Conservation (phyloP, 2,113 vertebrate species). For the Psilopsiagon aymara region DNA sequence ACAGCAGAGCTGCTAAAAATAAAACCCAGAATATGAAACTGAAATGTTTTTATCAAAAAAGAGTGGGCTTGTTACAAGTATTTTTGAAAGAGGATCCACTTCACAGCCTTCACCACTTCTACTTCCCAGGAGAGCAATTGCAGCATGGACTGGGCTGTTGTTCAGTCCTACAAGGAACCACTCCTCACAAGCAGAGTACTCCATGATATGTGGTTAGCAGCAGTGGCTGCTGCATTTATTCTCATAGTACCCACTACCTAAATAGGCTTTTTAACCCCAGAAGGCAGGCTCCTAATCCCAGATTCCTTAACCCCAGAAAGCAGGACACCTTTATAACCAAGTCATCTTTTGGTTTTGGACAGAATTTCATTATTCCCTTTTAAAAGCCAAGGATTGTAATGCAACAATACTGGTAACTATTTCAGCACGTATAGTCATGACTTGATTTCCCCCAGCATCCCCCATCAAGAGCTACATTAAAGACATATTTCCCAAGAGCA, state of each 20-base stretch:
- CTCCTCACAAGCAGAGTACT: accelerated
- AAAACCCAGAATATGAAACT: not conserved
- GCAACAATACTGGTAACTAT: not conserved
- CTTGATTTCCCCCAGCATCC: not conserved
- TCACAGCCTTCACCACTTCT: too few relatives aligned
- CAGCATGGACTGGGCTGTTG: not conserved
- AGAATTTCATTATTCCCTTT: not conserved
- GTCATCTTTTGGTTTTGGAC: accelerated
- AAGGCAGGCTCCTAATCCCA: not conserved
- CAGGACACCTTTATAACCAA: not conserved
- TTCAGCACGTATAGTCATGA: not conserved
- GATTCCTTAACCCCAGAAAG: not conserved
- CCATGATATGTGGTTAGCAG: accelerated
- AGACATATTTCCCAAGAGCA: not conserved
- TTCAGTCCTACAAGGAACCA: not conserved
- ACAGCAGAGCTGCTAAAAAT: not conserved
- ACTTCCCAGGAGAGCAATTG: not conserved
- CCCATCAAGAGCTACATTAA: not conserved
- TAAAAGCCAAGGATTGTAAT: not conserved
- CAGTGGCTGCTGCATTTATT: not conserved
- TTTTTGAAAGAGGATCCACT: not conserved
- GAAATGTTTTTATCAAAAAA: not conserved
- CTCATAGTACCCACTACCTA: not conserved
- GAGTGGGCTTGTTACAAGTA: not conserved
- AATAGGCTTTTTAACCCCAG: not conserved